Percentiles rank a stretch among this genome's conserved stretches.
phyloP scores from a whole-genome alignment of 1,140 invertebrate genomes.

The Drosophila virilis region DNA sequence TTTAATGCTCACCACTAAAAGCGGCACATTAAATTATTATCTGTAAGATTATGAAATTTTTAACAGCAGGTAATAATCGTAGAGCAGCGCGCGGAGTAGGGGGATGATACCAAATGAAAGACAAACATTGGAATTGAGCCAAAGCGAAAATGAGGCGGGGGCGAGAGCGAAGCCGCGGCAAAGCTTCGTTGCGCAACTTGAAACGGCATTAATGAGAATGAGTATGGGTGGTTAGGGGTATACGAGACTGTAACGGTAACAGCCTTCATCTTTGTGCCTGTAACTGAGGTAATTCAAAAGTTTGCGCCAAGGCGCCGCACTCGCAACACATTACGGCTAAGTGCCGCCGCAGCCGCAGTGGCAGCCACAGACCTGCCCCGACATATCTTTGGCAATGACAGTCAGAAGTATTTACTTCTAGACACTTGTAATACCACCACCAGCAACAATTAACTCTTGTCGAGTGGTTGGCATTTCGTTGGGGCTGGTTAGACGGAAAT shows the following conservation, averaged over 20 bases:
- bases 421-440: slow-evolving; percentile 44
- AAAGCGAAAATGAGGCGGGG: background rate
- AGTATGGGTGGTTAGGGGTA: background rate
- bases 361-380: background rate
- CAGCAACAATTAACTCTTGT: slow-evolving; percentile 67
- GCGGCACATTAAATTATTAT: slow-evolving; percentile 79
- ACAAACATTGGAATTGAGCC: slow-evolving; percentile 62
- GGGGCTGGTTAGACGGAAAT: background rate
- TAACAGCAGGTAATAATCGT: slow-evolving; percentile 83
- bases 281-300: slow-evolving; percentile 82
- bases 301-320: slow-evolving; percentile 67
- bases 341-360: slow-evolving; percentile 33
- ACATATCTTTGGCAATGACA: slow-evolving; percentile 66
- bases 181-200: slow-evolving; percentile 76
- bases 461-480: slow-evolving; percentile 7
- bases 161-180: slow-evolving; percentile 1
- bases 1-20: slow-evolving; percentile 77
- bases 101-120: slow-evolving; percentile 58
- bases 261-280: slow-evolving; percentile 33
- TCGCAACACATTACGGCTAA: slow-evolving; percentile 59
- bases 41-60: slow-evolving; percentile 81
- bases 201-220: slow-evolving; percentile 76
- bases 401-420: slow-evolving; percentile 67
- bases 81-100: slow-evolving; percentile 48
- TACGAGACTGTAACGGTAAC: slow-evolving; percentile 63